Evolutionary conservation across 2,888 invertebrate species (phyloP), one percentile per base, ranked within the genome.

Genomic region (Agriotes lineatus): DNA sequence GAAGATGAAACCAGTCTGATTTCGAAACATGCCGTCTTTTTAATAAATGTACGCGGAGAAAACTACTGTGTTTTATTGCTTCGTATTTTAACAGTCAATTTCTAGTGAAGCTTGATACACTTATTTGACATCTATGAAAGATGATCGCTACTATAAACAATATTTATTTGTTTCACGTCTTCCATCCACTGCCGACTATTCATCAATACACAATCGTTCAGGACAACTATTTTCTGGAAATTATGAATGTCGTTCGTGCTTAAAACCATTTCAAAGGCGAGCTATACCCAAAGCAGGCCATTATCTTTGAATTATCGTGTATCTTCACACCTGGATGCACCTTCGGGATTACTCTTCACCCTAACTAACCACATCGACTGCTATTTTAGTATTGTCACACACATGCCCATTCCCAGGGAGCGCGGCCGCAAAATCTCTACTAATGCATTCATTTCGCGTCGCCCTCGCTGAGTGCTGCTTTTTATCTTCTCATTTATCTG

Each of bases 241-340:
- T n/a, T n/a, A n/a, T n/a, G n/a, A n/a, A n/a, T n/a, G n/a, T 18
- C 7, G 30, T 52, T 16, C 52, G 52, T 52, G 52, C 16, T 18
- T n/a, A 33, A 52, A 33, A 9, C 18, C 19, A 52, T 52, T 52
- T 35, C 6, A 52, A 33, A 19, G n/a, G 19, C 7, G 52, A 33
- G 18, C 25, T n/a, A 48, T 22, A 9, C 22, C 22, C 48, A 14
- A 72, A 68, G 69, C 35, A 35, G 62, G 25, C 75, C 68, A 74
- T 73, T 75, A 77, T 74, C 71, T 70, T 64, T 79, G 76, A 79
- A 75, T 79, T 78, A 79, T 78, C 74, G 78, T 79, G 79, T 77
- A 74, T 74, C 59, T 72, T 67, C 61, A 75, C 79, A 80, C 79
- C 79, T 80, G 79, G 79, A 75, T 69, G 71, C 76, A 78, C 76